phyloP scores from a whole-genome alignment of 2,888 invertebrate genomes.

The Drosophila ustulata region DNA sequence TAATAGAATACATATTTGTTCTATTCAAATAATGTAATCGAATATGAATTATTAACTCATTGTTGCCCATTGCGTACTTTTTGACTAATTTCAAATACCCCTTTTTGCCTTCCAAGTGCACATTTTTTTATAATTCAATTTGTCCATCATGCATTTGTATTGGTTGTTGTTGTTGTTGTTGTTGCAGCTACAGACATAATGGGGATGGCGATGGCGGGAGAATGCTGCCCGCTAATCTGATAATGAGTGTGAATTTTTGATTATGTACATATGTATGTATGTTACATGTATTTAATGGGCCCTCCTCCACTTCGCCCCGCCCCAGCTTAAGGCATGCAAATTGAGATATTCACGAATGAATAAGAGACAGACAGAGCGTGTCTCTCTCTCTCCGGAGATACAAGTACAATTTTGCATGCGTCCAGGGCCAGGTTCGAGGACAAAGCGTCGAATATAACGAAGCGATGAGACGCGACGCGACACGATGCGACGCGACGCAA shows the following conservation, averaged over 20 bases:
- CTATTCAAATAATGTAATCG: too few relatives aligned
- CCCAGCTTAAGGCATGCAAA: slow-evolving; percentile 71
- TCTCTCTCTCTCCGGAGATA: background rate
- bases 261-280: slow-evolving; percentile 60
- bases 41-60: too few relatives aligned
- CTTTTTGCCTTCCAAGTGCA: slow-evolving; percentile 3
- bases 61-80: too few relatives aligned
- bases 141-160: slow-evolving; percentile 11
- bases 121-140: slow-evolving; percentile 68
- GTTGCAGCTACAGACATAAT: too few relatives aligned
- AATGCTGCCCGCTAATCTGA: slow-evolving; percentile 67
- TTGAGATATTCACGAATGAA: slow-evolving; percentile 51
- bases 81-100: too few relatives aligned
- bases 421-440: slow-evolving; percentile 61
- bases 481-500: slow-evolving; percentile 20
- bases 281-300: slow-evolving; percentile 69
- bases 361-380: background rate
- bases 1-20: too few relatives aligned
- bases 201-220: background rate
- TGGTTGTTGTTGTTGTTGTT: too few relatives aligned
- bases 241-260: slow-evolving; percentile 79
- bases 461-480: slow-evolving; percentile 3
- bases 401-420: slow-evolving; percentile 57
- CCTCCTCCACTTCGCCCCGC: slow-evolving; percentile 17
- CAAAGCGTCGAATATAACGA: slow-evolving; percentile 42